Percentiles rank a stretch among this genome's conserved stretches.
Evolutionary conservation across 2,888 invertebrate genomes (phyloP).

Genomic region (Agapostemon virescens): DNA sequence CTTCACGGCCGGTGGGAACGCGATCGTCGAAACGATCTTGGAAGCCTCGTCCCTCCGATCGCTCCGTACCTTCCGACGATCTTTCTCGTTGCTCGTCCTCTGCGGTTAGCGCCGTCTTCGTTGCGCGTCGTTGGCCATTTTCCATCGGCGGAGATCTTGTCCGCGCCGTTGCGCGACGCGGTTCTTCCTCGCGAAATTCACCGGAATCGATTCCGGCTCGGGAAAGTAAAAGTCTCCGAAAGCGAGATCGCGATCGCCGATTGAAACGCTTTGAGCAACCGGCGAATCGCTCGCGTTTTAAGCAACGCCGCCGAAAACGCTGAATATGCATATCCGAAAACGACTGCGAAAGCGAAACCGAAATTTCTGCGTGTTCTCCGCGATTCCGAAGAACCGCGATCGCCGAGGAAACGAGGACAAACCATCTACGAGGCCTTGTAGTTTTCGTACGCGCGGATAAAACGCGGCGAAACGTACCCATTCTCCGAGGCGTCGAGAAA

Average conservation of each 20-base stretch:
- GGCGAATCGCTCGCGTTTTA: slow-evolving; percentile 25
- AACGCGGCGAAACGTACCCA: too few species aligned
- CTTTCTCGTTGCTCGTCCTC: not conserved
- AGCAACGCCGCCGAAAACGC: slow-evolving; percentile 8
- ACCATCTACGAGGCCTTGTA: too few species aligned
- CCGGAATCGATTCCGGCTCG: slow-evolving; percentile 19
- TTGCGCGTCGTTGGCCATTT: too few species aligned
- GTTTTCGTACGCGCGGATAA: too few species aligned
- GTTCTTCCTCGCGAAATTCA: not conserved
- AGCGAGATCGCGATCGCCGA: slow-evolving; percentile 49
- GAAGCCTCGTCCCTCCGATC: not conserved
- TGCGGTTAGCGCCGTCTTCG: too few species aligned
- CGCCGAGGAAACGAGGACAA: not conserved
- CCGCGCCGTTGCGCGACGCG: slow-evolving; percentile 1
- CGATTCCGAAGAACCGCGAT: not conserved
- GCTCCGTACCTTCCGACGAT: not conserved
- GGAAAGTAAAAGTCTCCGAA: slow-evolving; percentile 54
- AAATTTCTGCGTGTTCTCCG: not conserved
- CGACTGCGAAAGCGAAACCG: slow-evolving; percentile 40
- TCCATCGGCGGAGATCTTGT: too few species aligned
- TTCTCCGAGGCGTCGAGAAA: too few species aligned
- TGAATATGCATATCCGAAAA: slow-evolving; percentile 33
- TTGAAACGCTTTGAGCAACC: slow-evolving; percentile 39
- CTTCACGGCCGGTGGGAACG: not conserved
- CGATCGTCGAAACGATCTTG: slow-evolving; percentile 9